Evolutionary conservation across 2,113 vertebrate genomes (phyloP).

Genomic region (Pristiophorus japonicus): DNA sequence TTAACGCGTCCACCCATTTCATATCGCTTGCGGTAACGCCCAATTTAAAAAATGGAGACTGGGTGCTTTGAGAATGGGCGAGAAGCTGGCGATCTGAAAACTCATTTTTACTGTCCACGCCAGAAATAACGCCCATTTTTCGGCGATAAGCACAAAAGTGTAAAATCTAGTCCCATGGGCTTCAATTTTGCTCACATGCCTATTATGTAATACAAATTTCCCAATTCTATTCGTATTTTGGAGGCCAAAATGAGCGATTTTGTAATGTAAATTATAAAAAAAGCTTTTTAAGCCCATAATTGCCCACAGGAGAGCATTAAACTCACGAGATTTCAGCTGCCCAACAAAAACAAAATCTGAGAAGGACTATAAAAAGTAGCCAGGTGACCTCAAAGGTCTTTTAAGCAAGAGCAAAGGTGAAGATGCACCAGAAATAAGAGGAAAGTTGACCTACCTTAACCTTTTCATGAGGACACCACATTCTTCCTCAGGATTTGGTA

Average conservation of each 20-base stretch:
- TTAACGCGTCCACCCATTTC: no score
- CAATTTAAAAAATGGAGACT: no score
- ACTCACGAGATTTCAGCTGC: neutral
- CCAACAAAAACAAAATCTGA: conserved; percentile 26
- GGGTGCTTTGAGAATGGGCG: no score
- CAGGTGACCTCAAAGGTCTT: neutral
- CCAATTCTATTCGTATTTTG: neutral
- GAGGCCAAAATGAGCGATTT: neutral
- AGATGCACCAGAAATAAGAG: neutral
- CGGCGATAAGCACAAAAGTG: no score
- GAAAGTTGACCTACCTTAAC: neutral
- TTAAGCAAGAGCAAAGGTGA: neutral
- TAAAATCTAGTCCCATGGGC: neutral
- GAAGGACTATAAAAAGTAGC: neutral
- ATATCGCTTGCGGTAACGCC: no score
- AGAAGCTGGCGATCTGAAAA: no score
- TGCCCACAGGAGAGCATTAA: neutral
- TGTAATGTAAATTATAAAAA: neutral
- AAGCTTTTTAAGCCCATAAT: neutral
- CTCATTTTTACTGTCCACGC: no score
- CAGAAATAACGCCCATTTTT: no score
- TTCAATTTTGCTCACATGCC: neutral
- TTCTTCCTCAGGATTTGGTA: neutral
- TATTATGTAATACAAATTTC: neutral
- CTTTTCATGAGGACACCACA: neutral